Base-by-base conservation (phyloP, 2,113 vertebrate genomes). In the Chrysochloris asiatica region DNA sequence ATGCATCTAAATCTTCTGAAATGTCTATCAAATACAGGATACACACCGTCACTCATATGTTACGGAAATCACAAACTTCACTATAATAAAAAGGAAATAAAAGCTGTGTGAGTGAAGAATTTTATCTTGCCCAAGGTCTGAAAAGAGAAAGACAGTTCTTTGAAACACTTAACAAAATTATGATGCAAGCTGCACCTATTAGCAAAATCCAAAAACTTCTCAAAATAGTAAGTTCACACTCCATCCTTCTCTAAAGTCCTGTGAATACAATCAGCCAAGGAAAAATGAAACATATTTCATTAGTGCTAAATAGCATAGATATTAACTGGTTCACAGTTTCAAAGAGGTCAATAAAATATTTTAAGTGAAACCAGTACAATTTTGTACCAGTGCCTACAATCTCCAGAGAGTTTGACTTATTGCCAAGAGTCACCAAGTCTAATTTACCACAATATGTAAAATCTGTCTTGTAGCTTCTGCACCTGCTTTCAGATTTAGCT, bases 181-280 rank as follows among this genome's bases (percentile, higher is more conserved):
- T 92, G 7, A 88, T 28, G 48, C 45, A 94, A 83, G 43, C 19
- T 52, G 16, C 17, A 56, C 43, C 63, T 72, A 81, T 19, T 59
- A 91, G 30, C 21, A 83, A 95, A 94, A 86, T 65, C 43, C 41
- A 76, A 56, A 88, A 56, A 30, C 36, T 52, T 72, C 26, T 88
- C 80, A 48, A 45, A 90, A 26, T 24, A 90, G 30, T 8, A 38
- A 59, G 3, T 50, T 63, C 28, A n/a, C 21, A 73, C 45, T 48
- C 81, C 61, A 52, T 77, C 43, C 9, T 83, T 79, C 38, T 86
- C 19, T 52, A 86, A 91, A 92, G 30, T 78, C 30, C 16, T 75
- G 2, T 75, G 71, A 89, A 71, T 33, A 85, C 75, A 91, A 73
- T 26, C 59, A 87, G 33, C 48, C 6, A 45, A 24, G 4, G 17